Evolutionary conservation across 2,113 vertebrate genomes (phyloP), one percentile per base, ranked within the genome.

Genomic region (Rhinoptilus africanus): DNA sequence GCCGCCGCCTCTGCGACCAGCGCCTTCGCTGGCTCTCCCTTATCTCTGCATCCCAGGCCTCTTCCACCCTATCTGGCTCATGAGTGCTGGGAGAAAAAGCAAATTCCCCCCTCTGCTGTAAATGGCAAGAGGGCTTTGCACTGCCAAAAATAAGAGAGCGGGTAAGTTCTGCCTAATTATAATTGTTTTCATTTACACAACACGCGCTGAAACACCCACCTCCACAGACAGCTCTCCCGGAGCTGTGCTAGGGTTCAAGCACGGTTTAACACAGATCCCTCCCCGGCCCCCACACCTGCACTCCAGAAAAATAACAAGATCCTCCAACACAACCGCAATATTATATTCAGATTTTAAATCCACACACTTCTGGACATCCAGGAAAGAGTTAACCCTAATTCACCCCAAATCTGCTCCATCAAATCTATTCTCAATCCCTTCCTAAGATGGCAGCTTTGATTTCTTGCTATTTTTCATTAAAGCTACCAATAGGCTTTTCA

Each of bases 201-300:
- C 0, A 0, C 21, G 10, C 21, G 11, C 32, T 74, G 57, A 48
- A 93, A 82, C 8, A 32, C 8, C 19, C 37, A 53, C 23, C 0
- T 0, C 51, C 24, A 54, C 19, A 37, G n/a, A n/a, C 7, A n/a
- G 22, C 6, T 75, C 50, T 57, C 56, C 64, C 28, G 16, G 21
- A 50, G 34, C 34, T 10, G 0, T 24, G 60, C 16, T 12, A n/a
- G 16, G 18, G 82, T 30, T 35, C 15, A n/a, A 45, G 30, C 8
- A 32, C 1, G 11, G 41, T 22, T 87, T 78, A 53, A 75, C 22
- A 9, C 6, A 37, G 12, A 15, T 23, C 0, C 1, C 23, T 12
- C 16, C 6, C 7, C 14, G 18, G 18, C 16, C 20, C 34, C 14
- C 2, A 19, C 27, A 53, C 5, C 15, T 13, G 6, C 22, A 6